These are phyloP conservation scores for Eustalomyia histrio DNA, from an alignment of 2,888 invertebrate genomes.

Conservation along the genomic window DNA sequence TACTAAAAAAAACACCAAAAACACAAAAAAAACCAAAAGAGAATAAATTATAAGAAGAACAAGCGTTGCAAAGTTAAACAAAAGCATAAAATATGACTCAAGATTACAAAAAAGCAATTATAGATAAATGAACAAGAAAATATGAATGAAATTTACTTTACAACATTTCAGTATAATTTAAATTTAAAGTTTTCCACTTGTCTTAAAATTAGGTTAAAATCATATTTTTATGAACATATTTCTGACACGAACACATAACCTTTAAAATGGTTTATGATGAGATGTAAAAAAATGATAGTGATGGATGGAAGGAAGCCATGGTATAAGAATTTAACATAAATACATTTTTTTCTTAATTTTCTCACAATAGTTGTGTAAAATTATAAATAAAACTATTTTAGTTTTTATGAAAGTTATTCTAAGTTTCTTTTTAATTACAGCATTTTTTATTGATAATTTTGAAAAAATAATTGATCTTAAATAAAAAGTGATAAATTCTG, in stretches of 20 bases:
- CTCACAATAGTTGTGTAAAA: no score
- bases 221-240: neutral
- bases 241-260: neutral
- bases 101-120: slow-evolving; percentile 54
- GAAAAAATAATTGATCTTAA: no score
- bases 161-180: neutral
- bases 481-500: no score
- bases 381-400: no score
- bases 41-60: neutral
- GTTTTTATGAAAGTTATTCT: no score
- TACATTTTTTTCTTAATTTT: no score
- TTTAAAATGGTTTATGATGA: neutral
- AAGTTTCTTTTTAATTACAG: no score
- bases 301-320: no score
- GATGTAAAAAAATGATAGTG: neutral
- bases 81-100: slow-evolving; percentile 21
- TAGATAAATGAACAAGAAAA: slow-evolving; percentile 39
- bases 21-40: neutral
- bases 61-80: neutral
- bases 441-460: no score
- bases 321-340: no score
- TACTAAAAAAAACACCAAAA: slow-evolving; percentile 12
- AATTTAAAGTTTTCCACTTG: neutral
- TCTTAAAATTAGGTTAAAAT: neutral
- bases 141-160: neutral